Evolutionary conservation across 2,113 vertebrate species (phyloP).

Genomic region (Arenaria interpres): DNA sequence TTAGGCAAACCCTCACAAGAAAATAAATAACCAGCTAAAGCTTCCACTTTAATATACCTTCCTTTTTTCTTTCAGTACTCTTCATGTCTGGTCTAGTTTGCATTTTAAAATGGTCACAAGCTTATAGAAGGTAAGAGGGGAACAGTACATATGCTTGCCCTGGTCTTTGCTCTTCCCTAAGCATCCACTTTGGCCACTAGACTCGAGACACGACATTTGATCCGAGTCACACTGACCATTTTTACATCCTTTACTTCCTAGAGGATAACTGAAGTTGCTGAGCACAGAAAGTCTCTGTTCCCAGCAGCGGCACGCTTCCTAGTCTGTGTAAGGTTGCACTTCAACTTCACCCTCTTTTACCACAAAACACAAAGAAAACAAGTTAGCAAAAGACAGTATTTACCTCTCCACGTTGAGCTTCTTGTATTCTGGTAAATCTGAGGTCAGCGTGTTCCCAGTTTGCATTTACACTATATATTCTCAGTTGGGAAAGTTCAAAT

Average conservation of each 20-base stretch:
- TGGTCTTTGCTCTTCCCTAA: not conserved
- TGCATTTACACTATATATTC: constrained; percentile 96
- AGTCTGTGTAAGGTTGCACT: not conserved
- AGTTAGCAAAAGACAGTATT: not conserved
- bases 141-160: not conserved
- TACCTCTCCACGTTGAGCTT: constrained; percentile 93
- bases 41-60: not conserved
- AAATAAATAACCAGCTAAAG: not conserved
- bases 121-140: not conserved
- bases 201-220: not conserved
- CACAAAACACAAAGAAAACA: not conserved
- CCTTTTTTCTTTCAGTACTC: not conserved
- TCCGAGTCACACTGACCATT: not conserved
- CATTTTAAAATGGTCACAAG: not conserved
- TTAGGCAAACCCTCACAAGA: not conserved
- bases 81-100: not conserved
- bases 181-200: not conserved
- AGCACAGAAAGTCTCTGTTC: not conserved
- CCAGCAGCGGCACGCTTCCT: rapidly evolving
- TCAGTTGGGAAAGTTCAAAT: constrained; percentile 96
- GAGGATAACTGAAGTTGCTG: not conserved
- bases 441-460: constrained; percentile 92
- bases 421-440: constrained; percentile 90
- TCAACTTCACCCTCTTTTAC: not conserved
- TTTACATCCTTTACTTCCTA: not conserved